Evolutionary conservation across 1,140 invertebrate genomes (phyloP).

Genomic region (Onthophagus taurus): DNA sequence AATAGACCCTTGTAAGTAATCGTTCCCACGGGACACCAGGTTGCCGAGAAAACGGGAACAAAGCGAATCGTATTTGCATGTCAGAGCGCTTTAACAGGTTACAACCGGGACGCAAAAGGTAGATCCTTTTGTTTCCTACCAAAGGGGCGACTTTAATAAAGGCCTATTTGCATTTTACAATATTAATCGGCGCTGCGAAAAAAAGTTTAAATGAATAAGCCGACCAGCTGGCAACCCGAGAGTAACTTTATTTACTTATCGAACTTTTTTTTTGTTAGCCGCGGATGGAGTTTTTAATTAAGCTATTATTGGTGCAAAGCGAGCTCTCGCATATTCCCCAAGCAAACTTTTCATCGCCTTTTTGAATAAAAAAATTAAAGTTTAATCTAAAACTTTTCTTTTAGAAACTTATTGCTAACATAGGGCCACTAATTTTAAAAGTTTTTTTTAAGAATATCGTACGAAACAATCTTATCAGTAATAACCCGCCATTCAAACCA

Average conservation of each 20-base stretch:
- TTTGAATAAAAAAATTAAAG: too few relatives aligned
- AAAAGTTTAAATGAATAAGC: constrained; percentile 12
- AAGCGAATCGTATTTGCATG: constrained; percentile 24
- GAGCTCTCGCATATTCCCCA: too few relatives aligned
- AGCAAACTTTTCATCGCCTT: too few relatives aligned
- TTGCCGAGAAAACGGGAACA: constrained; percentile 17
- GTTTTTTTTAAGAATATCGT: too few relatives aligned
- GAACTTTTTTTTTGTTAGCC: too few relatives aligned
- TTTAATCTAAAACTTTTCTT: too few relatives aligned
- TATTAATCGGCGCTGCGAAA: constrained; percentile 18
- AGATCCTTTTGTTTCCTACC: constrained; percentile 16
- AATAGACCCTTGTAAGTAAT: constrained; percentile 28
- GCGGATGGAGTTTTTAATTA: too few relatives aligned
- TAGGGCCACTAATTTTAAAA: too few relatives aligned
- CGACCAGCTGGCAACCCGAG: not conserved
- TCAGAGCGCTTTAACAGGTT: constrained; percentile 18
- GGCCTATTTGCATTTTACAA: constrained; percentile 23
- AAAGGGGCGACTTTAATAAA: constrained; percentile 16
- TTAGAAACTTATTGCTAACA: too few relatives aligned
- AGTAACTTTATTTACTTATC: constrained; percentile 8
- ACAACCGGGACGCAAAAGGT: constrained; percentile 13
- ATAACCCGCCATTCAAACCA: too few relatives aligned
- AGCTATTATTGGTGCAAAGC: too few relatives aligned
- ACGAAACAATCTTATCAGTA: too few relatives aligned
- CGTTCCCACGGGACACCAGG: constrained; percentile 19